These are phyloP conservation scores for Sylvicola cinctus DNA, from an alignment of 2,888 invertebrate genomes.

Conservation along the genomic window DNA sequence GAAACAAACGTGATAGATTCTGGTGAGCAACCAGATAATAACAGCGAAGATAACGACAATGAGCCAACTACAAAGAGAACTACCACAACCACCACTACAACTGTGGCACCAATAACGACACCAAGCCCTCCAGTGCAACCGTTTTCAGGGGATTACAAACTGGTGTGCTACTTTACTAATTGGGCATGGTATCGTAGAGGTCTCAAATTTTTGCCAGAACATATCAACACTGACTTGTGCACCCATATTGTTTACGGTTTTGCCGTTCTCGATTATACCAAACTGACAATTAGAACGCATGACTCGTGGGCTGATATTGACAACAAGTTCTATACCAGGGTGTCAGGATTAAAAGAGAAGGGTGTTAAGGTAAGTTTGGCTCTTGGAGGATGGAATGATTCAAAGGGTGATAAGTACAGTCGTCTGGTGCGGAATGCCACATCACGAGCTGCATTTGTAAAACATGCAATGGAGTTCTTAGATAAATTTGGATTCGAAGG, in stretches of 20 bases:
- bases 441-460: constrained; percentile 51
- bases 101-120: constrained; percentile 17
- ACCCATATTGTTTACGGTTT: constrained; percentile 89
- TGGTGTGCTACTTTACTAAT: constrained; percentile 82
- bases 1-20: constrained; percentile 13
- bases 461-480: constrained; percentile 53
- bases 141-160: constrained; percentile 48
- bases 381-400: constrained; percentile 92
- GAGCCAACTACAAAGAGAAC: constrained; percentile 5
- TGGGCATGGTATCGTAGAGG: constrained; percentile 86
- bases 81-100: constrained; percentile 12
- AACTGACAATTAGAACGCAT: constrained; percentile 57
- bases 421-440: constrained; percentile 55
- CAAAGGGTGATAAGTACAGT: constrained; percentile 76
- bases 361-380: constrained; percentile 72
- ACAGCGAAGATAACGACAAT: constrained; percentile 10
- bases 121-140: constrained; percentile 24
- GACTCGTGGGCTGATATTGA: constrained; percentile 84
- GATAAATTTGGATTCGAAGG: constrained; percentile 73
- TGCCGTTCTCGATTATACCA: constrained; percentile 69
- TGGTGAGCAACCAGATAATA: too few species aligned
- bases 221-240: constrained; percentile 70
- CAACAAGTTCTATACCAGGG: constrained; percentile 69
- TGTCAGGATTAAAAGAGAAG: constrained; percentile 53
- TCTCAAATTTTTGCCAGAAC: constrained; percentile 67